Evolutionary conservation across 1,140 invertebrate genomes (phyloP).

Genomic region (Neodiprion virginianus): DNA sequence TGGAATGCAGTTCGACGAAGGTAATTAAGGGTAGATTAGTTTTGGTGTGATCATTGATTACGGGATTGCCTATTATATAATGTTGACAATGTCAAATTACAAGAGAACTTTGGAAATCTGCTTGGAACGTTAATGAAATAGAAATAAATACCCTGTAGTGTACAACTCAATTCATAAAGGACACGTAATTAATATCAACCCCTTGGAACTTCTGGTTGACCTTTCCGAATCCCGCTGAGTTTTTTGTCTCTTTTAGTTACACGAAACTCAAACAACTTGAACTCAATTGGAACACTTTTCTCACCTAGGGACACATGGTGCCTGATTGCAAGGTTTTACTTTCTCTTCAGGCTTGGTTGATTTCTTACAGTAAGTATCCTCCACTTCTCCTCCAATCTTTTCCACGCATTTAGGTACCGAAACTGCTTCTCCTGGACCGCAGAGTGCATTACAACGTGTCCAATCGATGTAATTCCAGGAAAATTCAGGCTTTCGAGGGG

Average conservation of each 20-base stretch:
- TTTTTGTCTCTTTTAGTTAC: too few relatives aligned
- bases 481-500: constrained; percentile 57
- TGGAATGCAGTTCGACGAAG: constrained; percentile 9
- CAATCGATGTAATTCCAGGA: constrained; percentile 65
- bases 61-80: constrained; percentile 15
- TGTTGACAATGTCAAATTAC: not conserved
- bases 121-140: too few relatives aligned
- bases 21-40: not conserved
- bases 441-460: constrained; percentile 66
- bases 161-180: too few relatives aligned
- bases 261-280: too few relatives aligned
- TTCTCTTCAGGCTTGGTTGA: constrained; percentile 39
- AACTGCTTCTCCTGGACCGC: constrained; percentile 65
- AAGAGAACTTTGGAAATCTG: not conserved
- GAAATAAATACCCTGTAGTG: too few relatives aligned
- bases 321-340: constrained; percentile 45
- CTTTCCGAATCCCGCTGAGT: too few relatives aligned
- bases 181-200: too few relatives aligned
- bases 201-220: too few relatives aligned
- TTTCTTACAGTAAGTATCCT: constrained; percentile 43
- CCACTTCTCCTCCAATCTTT: constrained; percentile 44
- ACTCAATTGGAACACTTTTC: not conserved
- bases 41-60: constrained; percentile 15
- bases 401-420: constrained; percentile 48
- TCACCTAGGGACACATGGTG: constrained; percentile 45